phyloP scores from a whole-genome alignment of 2,797 vertebrate species.

The Lindbergichthys nudifrons region DNA sequence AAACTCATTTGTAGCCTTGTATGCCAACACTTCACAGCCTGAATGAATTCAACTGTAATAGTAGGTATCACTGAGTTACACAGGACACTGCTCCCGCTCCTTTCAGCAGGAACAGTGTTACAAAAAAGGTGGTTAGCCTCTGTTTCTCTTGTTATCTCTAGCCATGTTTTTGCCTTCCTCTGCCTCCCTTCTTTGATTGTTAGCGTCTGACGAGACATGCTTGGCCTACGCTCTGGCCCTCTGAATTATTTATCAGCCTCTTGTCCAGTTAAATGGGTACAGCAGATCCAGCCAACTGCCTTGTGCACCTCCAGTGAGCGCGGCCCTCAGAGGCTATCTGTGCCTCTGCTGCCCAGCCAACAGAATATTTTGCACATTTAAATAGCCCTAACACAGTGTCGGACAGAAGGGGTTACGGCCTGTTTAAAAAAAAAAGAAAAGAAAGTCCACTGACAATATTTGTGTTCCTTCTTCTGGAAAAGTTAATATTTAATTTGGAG shows the following conservation, averaged over 20 bases:
- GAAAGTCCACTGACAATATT: constrained; percentile 30
- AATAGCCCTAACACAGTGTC: constrained; percentile 26
- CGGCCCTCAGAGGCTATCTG: constrained; percentile 65
- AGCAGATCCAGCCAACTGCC: constrained; percentile 72
- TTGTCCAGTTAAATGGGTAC: constrained; percentile 81
- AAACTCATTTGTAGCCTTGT: constrained; percentile 50
- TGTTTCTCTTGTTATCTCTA: constrained; percentile 55
- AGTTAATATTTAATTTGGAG: constrained; percentile 15
- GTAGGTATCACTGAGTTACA: constrained; percentile 50
- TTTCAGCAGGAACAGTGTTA: constrained; percentile 43
- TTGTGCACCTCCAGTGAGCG: constrained; percentile 33
- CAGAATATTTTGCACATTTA: constrained; percentile 62
- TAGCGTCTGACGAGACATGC: constrained; percentile 71
- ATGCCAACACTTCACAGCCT: constrained; percentile 51
- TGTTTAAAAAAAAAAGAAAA: not conserved
- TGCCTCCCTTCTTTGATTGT: constrained; percentile 70
- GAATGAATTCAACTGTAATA: constrained; percentile 64
- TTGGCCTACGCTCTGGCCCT: constrained; percentile 69
- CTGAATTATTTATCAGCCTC: constrained; percentile 82
- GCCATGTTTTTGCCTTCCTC: constrained; percentile 59
- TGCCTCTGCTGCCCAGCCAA: constrained; percentile 58
- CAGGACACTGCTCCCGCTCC: constrained; percentile 54
- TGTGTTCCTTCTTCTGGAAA: constrained; percentile 5
- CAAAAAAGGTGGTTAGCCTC: constrained; percentile 57
- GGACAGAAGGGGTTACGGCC: constrained; percentile 27